A percentile compares a stretch with the other conserved stretches of the same genome.
Evolutionary conservation across 2,888 invertebrate genomes (phyloP).

Genomic region (Oxycera nigricornis): DNA sequence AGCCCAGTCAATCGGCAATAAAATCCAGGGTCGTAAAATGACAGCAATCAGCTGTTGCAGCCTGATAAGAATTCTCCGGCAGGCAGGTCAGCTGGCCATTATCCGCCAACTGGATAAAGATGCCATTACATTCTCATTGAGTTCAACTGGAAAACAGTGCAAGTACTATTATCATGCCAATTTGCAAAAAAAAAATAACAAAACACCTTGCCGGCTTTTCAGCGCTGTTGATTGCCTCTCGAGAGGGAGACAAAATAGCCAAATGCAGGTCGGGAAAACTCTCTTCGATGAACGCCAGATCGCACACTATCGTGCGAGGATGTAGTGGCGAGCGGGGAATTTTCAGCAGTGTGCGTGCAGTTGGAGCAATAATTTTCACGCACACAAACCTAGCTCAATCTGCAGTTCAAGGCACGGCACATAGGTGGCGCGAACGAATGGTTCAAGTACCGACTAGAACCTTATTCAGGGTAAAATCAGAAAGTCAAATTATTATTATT

Average conservation of each 20-base stretch:
- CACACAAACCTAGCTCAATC: not conserved
- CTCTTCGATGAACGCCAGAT: conserved; percentile 1
- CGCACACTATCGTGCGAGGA: conserved; percentile 8
- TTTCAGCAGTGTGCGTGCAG: not conserved
- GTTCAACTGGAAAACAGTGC: not conserved
- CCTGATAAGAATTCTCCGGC: conserved; percentile 27
- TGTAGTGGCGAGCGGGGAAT: conserved; percentile 33
- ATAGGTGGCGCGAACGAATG: conserved; percentile 23
- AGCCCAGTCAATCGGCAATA: conserved; percentile 30
- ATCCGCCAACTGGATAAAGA: conserved; percentile 2
- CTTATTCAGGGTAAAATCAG: too few species aligned
- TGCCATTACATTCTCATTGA: not conserved
- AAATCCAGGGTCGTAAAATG: conserved; percentile 32
- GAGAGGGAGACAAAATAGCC: not conserved
- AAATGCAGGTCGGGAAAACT: conserved; percentile 36
- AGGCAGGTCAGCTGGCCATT: conserved; percentile 1
- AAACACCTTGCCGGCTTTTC: conserved; percentile 36
- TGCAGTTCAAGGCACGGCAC: not conserved
- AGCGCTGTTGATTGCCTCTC: conserved; percentile 40
- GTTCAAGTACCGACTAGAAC: too few species aligned
- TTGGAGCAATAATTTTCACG: not conserved
- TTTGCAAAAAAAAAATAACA: not conserved
- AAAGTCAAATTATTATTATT: too few species aligned
- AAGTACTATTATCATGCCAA: conserved; percentile 28
- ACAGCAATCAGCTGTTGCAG: conserved; percentile 2